Percentiles rank a stretch among this genome's conserved stretches.
phyloP scores from a whole-genome alignment of 2,113 vertebrate genomes.

The Rafetus swinhoei region DNA sequence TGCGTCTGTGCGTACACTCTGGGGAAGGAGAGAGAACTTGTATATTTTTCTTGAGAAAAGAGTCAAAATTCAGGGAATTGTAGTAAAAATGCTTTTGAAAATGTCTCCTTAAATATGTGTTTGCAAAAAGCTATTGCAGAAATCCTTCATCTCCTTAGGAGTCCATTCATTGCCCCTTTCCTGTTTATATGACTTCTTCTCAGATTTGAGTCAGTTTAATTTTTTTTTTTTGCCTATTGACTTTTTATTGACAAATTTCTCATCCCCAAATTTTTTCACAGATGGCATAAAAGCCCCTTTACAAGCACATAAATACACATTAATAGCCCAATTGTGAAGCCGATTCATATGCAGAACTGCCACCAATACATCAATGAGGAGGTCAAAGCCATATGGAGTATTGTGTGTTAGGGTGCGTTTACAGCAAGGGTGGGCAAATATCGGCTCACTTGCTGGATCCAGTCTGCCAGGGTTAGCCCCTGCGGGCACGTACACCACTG shows the following conservation, averaged over 20 bases:
- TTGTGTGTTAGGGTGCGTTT: background rate
- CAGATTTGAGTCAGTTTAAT: fast-evolving
- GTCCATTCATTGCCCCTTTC: background rate
- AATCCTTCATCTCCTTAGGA: background rate
- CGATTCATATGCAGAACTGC: background rate
- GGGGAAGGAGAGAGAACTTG: background rate
- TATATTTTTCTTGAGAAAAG: background rate
- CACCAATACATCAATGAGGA: background rate
- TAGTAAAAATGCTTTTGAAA: background rate
- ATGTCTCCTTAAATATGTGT: background rate
- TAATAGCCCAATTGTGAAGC: background rate
- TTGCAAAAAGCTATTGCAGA: background rate
- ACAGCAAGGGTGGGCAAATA: too few species aligned
- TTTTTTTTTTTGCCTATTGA: background rate
- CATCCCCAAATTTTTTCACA: background rate
- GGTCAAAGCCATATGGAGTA: background rate
- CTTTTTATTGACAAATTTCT: background rate
- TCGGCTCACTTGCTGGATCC: too few species aligned
- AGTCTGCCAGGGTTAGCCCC: too few species aligned
- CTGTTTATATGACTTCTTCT: background rate
- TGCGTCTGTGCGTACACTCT: background rate
- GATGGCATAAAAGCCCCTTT: background rate
- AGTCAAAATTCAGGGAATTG: background rate
- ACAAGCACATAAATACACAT: background rate
- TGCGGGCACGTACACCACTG: too few species aligned